A percentile compares a stretch with the other conserved stretches of the same genome.
Conservation (phyloP, 2,888 invertebrate genomes). For the Plagiodera versicolora region DNA sequence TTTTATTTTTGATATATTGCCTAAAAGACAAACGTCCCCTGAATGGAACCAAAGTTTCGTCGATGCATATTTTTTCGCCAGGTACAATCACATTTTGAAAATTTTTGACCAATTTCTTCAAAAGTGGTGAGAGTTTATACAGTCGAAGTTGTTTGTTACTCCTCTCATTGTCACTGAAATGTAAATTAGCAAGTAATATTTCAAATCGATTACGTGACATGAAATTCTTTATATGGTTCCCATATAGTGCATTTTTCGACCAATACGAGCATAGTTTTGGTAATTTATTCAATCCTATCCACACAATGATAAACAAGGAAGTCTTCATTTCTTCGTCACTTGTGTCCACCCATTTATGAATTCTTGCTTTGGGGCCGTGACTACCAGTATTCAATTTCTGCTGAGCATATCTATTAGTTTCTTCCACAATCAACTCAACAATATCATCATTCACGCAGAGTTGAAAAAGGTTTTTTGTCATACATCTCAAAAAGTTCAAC, state of each 20-base stretch:
- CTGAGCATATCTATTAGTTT: background rate
- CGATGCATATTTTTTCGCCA: background rate
- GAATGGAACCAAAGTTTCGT: conserved; percentile 26
- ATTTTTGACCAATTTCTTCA: background rate
- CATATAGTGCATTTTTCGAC: conserved; percentile 12
- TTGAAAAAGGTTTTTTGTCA: too few species aligned
- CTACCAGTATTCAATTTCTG: background rate
- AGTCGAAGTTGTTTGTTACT: conserved; percentile 6
- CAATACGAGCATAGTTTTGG: conserved; percentile 14
- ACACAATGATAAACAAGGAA: conserved; percentile 18
- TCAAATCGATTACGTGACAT: conserved; percentile 22
- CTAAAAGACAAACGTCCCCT: conserved; percentile 20
- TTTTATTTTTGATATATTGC: conserved; percentile 24
- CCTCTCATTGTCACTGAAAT: conserved; percentile 20
- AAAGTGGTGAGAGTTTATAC: conserved; percentile 7
- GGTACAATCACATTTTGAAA: background rate
- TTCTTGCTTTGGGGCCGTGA: background rate
- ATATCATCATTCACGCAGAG: too few species aligned
- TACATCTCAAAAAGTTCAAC: too few species aligned
- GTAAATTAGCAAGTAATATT: conserved; percentile 14
- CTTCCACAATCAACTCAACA: background rate
- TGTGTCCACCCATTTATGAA: conserved; percentile 4
- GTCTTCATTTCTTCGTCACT: conserved; percentile 2
- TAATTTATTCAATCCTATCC: conserved; percentile 23
- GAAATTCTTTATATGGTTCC: background rate